Conservation (phyloP, 2,888 invertebrate genomes). For the Drosophila macrospina region DNA sequence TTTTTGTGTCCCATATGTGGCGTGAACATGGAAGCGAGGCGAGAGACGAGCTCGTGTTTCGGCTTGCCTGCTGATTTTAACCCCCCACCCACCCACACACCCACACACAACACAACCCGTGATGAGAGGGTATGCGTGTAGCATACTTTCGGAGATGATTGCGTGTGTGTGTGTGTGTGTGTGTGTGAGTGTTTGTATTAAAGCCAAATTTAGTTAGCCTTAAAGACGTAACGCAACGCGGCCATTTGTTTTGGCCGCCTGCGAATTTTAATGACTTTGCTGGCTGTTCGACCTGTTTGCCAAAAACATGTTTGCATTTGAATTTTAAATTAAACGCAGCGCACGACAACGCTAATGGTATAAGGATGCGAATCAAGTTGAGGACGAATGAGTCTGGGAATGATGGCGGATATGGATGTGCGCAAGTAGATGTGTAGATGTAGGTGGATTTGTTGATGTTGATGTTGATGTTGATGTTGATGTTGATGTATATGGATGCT, state of each 20-base stretch:
- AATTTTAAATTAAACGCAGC: constrained; percentile 75
- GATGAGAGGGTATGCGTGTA: constrained; percentile 48
- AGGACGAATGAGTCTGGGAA: neutral
- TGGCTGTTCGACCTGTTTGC: constrained; percentile 41
- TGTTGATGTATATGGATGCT: neutral
- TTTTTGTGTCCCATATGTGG: constrained; percentile 9
- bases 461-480: neutral
- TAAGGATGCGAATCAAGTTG: constrained; percentile 6
- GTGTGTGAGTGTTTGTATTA: constrained; percentile 50
- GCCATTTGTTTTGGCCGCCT: constrained; percentile 62
- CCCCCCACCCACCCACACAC: neutral
- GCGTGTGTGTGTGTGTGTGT: constrained; percentile 23
- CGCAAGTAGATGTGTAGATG: no score
- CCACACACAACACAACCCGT: neutral
- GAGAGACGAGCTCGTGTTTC: constrained; percentile 30
- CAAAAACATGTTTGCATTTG: constrained; percentile 65
- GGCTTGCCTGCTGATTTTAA: constrained; percentile 32
- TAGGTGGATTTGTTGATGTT: neutral
- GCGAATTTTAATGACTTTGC: constrained; percentile 71
- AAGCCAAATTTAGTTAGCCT: constrained; percentile 61
- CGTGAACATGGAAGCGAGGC: constrained; percentile 36
- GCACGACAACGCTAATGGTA: constrained; percentile 37
- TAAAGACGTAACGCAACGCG: constrained; percentile 53
- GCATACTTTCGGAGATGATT: constrained; percentile 74
- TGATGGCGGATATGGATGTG: neutral